phyloP scores from a whole-genome alignment of 2,888 invertebrate species.

The Oscheius sp. region DNA sequence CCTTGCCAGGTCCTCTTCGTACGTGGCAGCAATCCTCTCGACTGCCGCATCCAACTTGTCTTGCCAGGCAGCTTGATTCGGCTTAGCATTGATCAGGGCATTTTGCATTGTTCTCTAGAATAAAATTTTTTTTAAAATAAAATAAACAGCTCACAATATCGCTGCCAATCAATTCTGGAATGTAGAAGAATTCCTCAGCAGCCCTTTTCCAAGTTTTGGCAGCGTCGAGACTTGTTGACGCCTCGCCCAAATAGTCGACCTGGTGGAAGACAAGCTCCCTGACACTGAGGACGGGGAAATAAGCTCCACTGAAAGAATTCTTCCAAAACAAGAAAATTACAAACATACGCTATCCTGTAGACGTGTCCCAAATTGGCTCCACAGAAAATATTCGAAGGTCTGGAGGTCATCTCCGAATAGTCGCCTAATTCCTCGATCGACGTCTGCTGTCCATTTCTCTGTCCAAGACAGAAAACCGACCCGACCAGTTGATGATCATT shows the following conservation, averaged over 20 bases:
- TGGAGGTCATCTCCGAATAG: background rate
- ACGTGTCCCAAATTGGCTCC: slow-evolving; percentile 13
- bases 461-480: background rate
- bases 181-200: slow-evolving; percentile 1
- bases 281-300: slow-evolving; percentile 9
- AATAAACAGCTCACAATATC: slow-evolving; percentile 3
- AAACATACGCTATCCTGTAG: slow-evolving; percentile 16
- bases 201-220: background rate
- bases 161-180: background rate
- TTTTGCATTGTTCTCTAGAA: slow-evolving; percentile 10
- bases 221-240: background rate
- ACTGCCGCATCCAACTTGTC: background rate
- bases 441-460: too few relatives aligned
- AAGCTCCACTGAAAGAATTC: slow-evolving; percentile 21
- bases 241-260: background rate
- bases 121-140: background rate
- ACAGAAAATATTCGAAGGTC: background rate
- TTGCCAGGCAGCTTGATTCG: background rate
- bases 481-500: slow-evolving; percentile 12
- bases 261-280: background rate
- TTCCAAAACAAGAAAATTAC: background rate
- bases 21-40: background rate
- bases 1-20: background rate
- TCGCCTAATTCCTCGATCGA: slow-evolving; percentile 5
- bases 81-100: background rate